Base-by-base conservation (phyloP, 2,113 vertebrate genomes). In the Cyprinus carpio region DNA sequence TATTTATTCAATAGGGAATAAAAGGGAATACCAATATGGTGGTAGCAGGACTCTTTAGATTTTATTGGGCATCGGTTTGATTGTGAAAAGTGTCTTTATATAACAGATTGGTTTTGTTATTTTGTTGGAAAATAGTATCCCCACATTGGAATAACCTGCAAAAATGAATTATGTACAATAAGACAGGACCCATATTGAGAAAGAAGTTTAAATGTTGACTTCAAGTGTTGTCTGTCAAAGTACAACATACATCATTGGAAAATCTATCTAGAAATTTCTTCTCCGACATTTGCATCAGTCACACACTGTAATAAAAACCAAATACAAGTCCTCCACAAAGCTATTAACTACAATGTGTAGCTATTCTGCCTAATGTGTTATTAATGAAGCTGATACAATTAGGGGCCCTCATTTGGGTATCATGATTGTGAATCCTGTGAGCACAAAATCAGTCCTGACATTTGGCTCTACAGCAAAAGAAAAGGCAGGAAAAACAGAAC, bases 351-450 rank as follows among this genome's bases (percentile, higher is more conserved):
- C 29, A 8, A 72, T 85, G 67, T 67, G n/a, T 58, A 79, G 81
- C 18, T 43, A 8, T 65, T 72, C 76, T 40, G 29, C 56, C n/a
- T 84, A 81, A 80, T 81, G 56, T 43, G 49, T 72, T 77, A 84
- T 75, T 84, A 87, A 80, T 87, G 40, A n/a, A 62, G 62, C 18
- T n/a, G 56, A 79, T 60, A 49, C 46, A 83, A 37, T 83, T 65
- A 25, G 25, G 31, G 11, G 18, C 65, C 67, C 31, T 75, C 67
- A 56, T 79, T 85, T 69, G n/a, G 64, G 75, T 29, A 29, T 31
- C 3, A 29, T 49, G 51, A 81, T 13, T 49, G 56, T 34, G 62
- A 76, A 64, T 56, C n/a, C 2, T 54, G 49, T 23, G 31, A 80
- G 31, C 84, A 62, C 76, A n/a, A 74, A 64, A 85, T 64, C 77